Evolutionary conservation across 2,888 invertebrate species (phyloP), one percentile per base, ranked within the genome.

Genomic region (Onchidella celtica): DNA sequence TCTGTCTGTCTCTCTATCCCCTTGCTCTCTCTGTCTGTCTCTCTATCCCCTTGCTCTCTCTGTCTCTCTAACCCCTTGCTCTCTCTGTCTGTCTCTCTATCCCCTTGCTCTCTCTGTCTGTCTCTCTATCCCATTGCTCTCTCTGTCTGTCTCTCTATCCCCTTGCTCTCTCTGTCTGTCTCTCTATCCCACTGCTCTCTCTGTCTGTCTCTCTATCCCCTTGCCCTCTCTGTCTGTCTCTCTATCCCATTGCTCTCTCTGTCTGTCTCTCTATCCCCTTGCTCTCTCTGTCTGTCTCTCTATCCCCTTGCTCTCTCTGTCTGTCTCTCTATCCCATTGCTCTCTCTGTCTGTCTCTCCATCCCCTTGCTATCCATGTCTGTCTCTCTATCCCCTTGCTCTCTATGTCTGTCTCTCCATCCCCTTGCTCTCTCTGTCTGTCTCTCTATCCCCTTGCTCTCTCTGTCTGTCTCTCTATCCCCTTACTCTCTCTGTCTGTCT

Each of bases 401-500:
- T 57, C 2, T 78, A 55, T 69, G 4, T 57, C 68, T 29, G 14
- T 68, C 69, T 78, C 0, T 69, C 57, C 40, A 29, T 79, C 17
- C 70, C 63, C 55, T 72, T 29, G 17, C 72, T 72, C 27, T 47
- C 29, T 72, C 40, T 27, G 6, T 72, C 6, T 47, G 2, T 47
- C 72, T 72, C 55, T n/a, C n/a, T n/a, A n/a, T n/a, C n/a, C n/a
- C n/a, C n/a, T n/a, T n/a, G n/a, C n/a, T n/a, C n/a, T n/a, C n/a
- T n/a, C n/a, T n/a, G n/a, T n/a, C n/a, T n/a, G n/a, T n/a, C n/a
- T n/a, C n/a, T n/a, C n/a, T n/a, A n/a, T n/a, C n/a, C n/a, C n/a
- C n/a, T n/a, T n/a, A n/a, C n/a, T n/a, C n/a, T n/a, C n/a, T n/a
- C n/a, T n/a, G n/a, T n/a, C n/a, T n/a, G n/a, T n/a, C n/a, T n/a